Percentiles rank a stretch among this genome's conserved stretches.
Conservation (phyloP, 2,113 vertebrate genomes). For the Antennarius striatus region DNA sequence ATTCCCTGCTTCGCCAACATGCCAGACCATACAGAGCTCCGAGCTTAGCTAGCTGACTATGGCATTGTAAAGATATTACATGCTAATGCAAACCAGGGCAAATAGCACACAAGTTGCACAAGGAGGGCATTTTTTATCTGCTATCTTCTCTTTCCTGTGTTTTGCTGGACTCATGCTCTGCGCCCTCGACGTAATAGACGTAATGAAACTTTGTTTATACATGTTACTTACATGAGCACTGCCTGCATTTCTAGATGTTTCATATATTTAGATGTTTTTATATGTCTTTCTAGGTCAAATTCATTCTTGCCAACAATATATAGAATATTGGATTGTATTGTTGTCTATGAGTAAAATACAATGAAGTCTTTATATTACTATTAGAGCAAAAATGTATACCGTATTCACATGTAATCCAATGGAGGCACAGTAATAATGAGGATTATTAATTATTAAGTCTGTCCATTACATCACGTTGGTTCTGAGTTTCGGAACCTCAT, state of each 20-base stretch:
- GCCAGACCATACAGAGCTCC: conserved; percentile 36
- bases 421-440: no score
- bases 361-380: no score
- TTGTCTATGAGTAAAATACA: no score
- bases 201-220: background rate
- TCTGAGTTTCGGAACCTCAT: conserved; percentile 1
- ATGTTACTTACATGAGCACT: background rate
- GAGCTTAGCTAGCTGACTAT: conserved; percentile 29
- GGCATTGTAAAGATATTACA: conserved; percentile 70
- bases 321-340: no score
- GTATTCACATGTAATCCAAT: no score
- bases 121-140: conserved; percentile 47
- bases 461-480: conserved; percentile 1
- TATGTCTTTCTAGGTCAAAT: no score
- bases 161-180: conserved; percentile 50
- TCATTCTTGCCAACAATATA: no score
- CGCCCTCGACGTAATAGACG: background rate
- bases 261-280: no score
- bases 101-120: conserved; percentile 40
- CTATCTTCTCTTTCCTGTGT: conserved; percentile 45
- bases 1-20: conserved; percentile 32
- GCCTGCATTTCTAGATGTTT: background rate
- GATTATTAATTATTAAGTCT: background rate
- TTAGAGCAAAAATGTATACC: no score
- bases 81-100: conserved; percentile 57